Conservation (phyloP, 2,888 invertebrate species). For the Stenotaenia linearis region DNA sequence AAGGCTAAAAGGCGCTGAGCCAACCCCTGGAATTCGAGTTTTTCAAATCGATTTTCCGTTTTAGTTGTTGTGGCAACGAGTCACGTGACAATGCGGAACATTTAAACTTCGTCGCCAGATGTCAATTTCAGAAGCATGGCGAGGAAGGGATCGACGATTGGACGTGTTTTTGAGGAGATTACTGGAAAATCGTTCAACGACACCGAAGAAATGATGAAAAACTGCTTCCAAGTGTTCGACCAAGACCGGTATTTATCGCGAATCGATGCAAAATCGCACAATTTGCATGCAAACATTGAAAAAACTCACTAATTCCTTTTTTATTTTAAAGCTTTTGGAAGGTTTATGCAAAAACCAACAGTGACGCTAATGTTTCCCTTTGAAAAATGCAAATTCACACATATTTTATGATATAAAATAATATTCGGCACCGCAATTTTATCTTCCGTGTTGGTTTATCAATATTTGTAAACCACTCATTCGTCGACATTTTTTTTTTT, state of each 20-base stretch:
- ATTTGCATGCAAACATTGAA: too few species aligned
- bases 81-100: background rate
- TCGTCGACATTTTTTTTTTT: background rate
- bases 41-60: too few species aligned
- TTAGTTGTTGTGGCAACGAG: background rate
- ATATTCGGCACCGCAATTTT: background rate
- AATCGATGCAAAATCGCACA: background rate
- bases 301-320: too few species aligned
- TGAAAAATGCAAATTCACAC: too few species aligned
- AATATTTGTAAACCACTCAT: background rate
- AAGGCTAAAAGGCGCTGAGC: too few species aligned
- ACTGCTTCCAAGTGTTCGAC: constrained; percentile 34
- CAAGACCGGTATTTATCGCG: constrained; percentile 30
- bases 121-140: constrained; percentile 5
- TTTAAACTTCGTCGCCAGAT: constrained; percentile 5
- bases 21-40: too few species aligned
- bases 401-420: too few species aligned
- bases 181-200: background rate
- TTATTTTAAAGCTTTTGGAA: too few species aligned
- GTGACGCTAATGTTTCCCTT: too few species aligned
- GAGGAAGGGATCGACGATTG: constrained; percentile 2
- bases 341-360: too few species aligned
- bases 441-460: background rate
- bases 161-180: constrained; percentile 13
- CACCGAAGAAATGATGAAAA: constrained; percentile 33